phyloP scores from a whole-genome alignment of 2,113 vertebrate genomes.

The Podiceps cristatus region DNA sequence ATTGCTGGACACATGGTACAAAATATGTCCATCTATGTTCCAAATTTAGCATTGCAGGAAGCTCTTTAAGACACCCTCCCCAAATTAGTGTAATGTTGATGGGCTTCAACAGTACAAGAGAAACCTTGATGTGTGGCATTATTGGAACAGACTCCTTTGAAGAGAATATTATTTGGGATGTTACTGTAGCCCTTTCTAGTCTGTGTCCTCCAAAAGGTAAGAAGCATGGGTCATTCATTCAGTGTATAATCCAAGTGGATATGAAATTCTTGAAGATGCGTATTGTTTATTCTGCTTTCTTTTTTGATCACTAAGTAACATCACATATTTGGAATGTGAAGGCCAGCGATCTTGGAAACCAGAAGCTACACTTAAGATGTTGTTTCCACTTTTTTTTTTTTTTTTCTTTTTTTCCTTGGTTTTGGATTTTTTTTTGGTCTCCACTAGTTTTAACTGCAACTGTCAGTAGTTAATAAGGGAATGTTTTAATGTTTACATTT shows the following conservation, averaged over 20 bases:
- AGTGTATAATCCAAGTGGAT: slow-evolving; percentile 20
- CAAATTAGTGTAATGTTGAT: background rate
- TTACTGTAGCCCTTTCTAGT: background rate
- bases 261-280: slow-evolving; percentile 10
- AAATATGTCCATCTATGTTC: background rate
- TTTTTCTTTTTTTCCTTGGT: background rate
- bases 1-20: background rate
- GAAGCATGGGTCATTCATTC: background rate
- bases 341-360: slow-evolving; percentile 2
- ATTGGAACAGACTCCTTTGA: background rate
- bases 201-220: background rate
- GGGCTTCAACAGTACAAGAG: background rate
- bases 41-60: background rate
- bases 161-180: background rate
- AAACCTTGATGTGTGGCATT: background rate
- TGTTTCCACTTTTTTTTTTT: background rate
- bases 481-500: slow-evolving; percentile 9
- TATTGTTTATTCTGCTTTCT: slow-evolving; percentile 32
- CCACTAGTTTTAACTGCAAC: background rate
- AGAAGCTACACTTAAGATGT: background rate
- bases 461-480: slow-evolving; percentile 25
- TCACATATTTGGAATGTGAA: slow-evolving; percentile 40
- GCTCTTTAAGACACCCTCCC: background rate
- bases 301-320: slow-evolving; percentile 40
- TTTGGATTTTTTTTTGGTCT: background rate